Percentiles rank a stretch among this genome's conserved stretches.
phyloP scores from a whole-genome alignment of 2,113 vertebrate species.

The Laticauda colubrina region DNA sequence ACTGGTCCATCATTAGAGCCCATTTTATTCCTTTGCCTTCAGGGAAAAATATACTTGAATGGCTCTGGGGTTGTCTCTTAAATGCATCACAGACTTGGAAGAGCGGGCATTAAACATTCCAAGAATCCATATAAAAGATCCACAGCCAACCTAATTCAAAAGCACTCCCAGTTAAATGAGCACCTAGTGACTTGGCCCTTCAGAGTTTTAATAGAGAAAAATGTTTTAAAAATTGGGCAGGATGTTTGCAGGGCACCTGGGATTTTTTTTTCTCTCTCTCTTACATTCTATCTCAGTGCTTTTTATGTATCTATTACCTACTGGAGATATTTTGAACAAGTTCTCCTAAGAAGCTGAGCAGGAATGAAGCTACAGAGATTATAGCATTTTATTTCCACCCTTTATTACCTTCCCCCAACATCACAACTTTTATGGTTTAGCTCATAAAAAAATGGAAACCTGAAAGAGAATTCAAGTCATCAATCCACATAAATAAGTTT shows the following conservation, averaged over 20 bases:
- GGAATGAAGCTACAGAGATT: conserved; percentile 8
- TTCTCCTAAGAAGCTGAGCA: conserved; percentile 4
- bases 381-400: conserved; percentile 9
- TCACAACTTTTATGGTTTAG: conserved; percentile 27
- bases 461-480: conserved; percentile 38
- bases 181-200: not conserved
- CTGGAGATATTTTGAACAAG: not conserved
- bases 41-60: not conserved
- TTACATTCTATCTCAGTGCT: not conserved
- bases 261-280: conserved; percentile 15
- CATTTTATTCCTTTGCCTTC: not conserved
- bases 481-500: conserved; percentile 39
- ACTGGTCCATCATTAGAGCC: not conserved
- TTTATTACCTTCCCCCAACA: not conserved
- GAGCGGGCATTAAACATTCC: not conserved
- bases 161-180: not conserved
- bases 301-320: conserved; percentile 12
- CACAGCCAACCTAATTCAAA: not conserved
- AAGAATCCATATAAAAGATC: not conserved
- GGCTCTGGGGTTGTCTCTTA: not conserved
- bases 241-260: not conserved
- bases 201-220: conserved; percentile 27
- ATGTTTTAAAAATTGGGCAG: conserved; percentile 11
- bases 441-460: conserved; percentile 34
- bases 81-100: not conserved